Percentiles rank a stretch among this genome's conserved stretches.
These are phyloP conservation scores for Gymnorhina tibicen DNA, from an alignment of 2,113 vertebrate species.

Conservation along the genomic window DNA sequence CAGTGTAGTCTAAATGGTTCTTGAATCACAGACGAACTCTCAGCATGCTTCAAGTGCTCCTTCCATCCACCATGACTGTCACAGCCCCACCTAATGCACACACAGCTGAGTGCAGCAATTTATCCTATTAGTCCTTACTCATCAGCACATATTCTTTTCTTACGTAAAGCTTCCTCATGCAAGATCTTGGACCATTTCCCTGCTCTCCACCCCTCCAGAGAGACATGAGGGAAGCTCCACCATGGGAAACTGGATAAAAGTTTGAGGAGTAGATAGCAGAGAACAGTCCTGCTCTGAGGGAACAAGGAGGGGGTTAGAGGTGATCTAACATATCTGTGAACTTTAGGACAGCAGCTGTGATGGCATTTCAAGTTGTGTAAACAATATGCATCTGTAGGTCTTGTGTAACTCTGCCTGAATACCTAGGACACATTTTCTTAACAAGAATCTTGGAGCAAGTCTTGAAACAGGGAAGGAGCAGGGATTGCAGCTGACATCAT, in stretches of 20 bases:
- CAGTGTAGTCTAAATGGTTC: not conserved
- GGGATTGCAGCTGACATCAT: constrained; percentile 26
- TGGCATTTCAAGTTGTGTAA: constrained; percentile 50
- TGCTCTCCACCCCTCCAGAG: not conserved
- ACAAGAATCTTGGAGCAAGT: constrained; percentile 32
- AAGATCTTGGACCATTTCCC: not conserved
- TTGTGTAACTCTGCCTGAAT: constrained; percentile 43
- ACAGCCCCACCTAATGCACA: not conserved
- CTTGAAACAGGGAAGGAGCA: not conserved
- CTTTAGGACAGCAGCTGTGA: constrained; percentile 39
- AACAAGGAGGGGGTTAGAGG: not conserved
- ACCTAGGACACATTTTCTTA: constrained; percentile 39
- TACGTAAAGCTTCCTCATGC: not conserved
- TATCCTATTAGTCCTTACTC: not conserved
- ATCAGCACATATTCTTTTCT: not conserved
- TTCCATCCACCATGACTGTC: not conserved
- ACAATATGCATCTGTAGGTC: constrained; percentile 32
- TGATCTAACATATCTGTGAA: constrained; percentile 41
- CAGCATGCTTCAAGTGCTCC: not conserved
- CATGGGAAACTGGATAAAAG: constrained; percentile 26
- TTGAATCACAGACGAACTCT: not conserved
- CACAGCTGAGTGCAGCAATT: not conserved
- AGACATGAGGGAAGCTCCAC: constrained; percentile 2
- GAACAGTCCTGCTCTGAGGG: constrained; percentile 1
- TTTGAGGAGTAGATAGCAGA: not conserved